Base-by-base conservation (phyloP, 2,113 vertebrate genomes). In the Lampris megalopsis region DNA sequence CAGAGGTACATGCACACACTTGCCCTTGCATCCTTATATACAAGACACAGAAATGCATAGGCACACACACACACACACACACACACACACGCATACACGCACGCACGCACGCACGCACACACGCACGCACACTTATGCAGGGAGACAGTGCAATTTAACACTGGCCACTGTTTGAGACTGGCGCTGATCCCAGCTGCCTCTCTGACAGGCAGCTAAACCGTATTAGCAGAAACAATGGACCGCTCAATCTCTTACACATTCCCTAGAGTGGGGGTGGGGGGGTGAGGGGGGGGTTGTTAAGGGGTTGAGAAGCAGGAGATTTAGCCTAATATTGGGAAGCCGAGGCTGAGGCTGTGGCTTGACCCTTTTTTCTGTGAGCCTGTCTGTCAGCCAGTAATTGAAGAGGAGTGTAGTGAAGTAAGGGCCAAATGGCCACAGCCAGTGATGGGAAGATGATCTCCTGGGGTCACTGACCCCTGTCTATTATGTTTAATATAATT, bases 171-270 rank as follows among this genome's bases (percentile, higher is more conserved):
- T 81, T 74, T 78, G 48, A 73, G 75, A 81, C 70, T 61, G 70
- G 63, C 80, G 67, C 73, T 11, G 56, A 54, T 92, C 79, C 84
- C 81, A 68, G 56, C 84, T 50, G 85, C 63, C 69, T 86, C 77
- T 87, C 80, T 91, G 86, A 90, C 83, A 82, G 83, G 85, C 85
- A 88, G 90, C 89, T 89, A 87, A 88, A 90, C 77, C 56, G 74
- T 87, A 90, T 90, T 90, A 91, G 73, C 81, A 77, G 91, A 91
- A 92, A 92, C 91, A 92, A 91, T 90, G 83, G 79, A 82, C 74
- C 80, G 79, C 90, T 89, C 86, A 90, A 90, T 91, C 88, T 89
- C 73, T 7, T 49, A 81, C 73, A n/a, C 41, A 6, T 62, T 90
- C 88, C 82, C 82, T 0, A 49, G 83, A 85, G 83, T 85, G 79